These are phyloP conservation scores for Eudemis profundana DNA, from an alignment of 2,888 invertebrate species.

Conservation along the genomic window DNA sequence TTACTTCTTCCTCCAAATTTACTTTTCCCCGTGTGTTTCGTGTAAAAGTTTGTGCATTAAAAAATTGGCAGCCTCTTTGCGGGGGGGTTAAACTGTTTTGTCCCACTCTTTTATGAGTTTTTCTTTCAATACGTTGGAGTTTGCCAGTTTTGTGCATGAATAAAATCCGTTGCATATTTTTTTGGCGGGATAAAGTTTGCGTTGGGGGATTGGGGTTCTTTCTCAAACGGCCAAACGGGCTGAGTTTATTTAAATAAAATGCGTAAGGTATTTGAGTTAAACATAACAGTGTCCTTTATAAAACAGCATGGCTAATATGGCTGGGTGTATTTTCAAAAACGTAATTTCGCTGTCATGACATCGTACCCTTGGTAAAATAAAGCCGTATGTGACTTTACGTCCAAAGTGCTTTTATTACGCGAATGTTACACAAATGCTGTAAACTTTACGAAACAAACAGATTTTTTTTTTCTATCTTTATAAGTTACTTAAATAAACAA, in stretches of 20 bases:
- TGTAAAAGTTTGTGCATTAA: constrained; percentile 49
- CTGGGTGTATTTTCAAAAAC: too few relatives aligned
- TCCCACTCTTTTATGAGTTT: constrained; percentile 49
- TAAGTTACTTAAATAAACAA: too few relatives aligned
- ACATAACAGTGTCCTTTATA: too few relatives aligned
- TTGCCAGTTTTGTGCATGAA: constrained; percentile 17
- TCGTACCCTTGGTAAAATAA: too few relatives aligned
- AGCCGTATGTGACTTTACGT: too few relatives aligned
- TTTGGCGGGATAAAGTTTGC: neutral
- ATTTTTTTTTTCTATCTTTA: too few relatives aligned
- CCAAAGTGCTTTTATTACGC: too few relatives aligned
- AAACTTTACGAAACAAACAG: too few relatives aligned
- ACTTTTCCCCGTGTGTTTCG: constrained; percentile 51
- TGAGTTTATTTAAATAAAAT: neutral
- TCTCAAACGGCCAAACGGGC: neutral
- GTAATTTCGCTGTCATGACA: too few relatives aligned
- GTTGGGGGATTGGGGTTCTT: constrained; percentile 11
- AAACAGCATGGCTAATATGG: too few relatives aligned
- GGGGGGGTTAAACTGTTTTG: constrained; percentile 54
- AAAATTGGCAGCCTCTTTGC: constrained; percentile 65
- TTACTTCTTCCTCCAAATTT: constrained; percentile 54
- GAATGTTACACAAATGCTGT: too few relatives aligned
- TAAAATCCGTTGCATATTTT: constrained; percentile 28
- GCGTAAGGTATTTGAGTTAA: too few relatives aligned
- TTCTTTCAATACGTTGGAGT: constrained; percentile 24